Conservation (phyloP, 2,113 vertebrate species). For the Oreochromis spilurus region DNA sequence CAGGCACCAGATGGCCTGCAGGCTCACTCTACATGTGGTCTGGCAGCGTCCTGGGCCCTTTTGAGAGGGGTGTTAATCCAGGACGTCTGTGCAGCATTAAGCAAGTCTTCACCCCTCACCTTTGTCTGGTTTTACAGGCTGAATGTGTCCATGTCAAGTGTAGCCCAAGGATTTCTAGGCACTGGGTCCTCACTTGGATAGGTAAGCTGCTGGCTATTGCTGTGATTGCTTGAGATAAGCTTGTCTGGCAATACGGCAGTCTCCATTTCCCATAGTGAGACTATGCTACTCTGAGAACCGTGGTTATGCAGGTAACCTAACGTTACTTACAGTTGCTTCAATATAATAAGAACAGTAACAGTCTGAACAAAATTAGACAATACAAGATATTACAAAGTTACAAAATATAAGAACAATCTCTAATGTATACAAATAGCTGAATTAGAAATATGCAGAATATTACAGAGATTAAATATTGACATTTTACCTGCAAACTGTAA, state of each 20-base stretch:
- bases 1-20: neutral
- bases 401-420: neutral
- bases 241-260: neutral
- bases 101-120: no score
- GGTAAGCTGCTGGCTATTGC: no score
- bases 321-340: neutral
- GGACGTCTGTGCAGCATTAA: no score
- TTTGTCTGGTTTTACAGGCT: no score
- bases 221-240: neutral
- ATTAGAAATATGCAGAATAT: neutral
- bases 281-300: no score
- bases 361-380: neutral
- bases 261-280: no score
- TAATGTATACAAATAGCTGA: neutral
- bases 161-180: no score
- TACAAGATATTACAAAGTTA: neutral
- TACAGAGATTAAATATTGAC: neutral
- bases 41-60: neutral
- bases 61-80: no score
- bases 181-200: no score
- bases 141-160: no score
- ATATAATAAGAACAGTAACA: neutral
- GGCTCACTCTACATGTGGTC: neutral
- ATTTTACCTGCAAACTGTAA: neutral
- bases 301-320: neutral